A percentile compares a stretch with the other conserved stretches of the same genome.
Conservation (phyloP, 2,888 invertebrate genomes). For the Hirtodrosophila duncani region DNA sequence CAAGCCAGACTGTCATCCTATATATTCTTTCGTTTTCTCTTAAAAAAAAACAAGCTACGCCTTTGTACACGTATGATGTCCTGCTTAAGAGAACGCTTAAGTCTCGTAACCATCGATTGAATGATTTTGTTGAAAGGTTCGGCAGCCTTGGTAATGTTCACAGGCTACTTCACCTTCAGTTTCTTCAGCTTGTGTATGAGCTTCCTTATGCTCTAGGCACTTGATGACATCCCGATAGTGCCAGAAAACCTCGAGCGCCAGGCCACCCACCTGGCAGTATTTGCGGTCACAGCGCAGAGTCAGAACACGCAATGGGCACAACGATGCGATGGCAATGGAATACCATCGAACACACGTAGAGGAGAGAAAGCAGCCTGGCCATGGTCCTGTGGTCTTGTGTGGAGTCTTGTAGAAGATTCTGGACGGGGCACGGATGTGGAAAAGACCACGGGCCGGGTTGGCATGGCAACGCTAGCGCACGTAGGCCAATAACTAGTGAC, state of each 20-base stretch:
- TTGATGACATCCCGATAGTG: slow-evolving; percentile 98
- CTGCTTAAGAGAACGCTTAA: slow-evolving; percentile 55
- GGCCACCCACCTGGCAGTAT: slow-evolving; percentile 96
- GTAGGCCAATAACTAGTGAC: slow-evolving; percentile 98
- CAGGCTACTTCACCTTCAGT: slow-evolving; percentile 89
- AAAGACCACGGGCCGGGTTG: slow-evolving; percentile 98
- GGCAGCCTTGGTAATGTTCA: slow-evolving; percentile 88
- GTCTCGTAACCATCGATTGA: slow-evolving; percentile 89
- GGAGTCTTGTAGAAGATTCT: slow-evolving; percentile 99
- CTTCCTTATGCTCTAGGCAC: slow-evolving; percentile 93
- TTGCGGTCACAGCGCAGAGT: slow-evolving; percentile 97
- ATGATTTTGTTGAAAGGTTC: slow-evolving; percentile 92
- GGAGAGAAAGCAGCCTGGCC: slow-evolving; percentile 94
- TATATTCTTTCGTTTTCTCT: slow-evolving; percentile 61
- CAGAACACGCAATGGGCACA: slow-evolving; percentile 94
- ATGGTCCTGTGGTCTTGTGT: slow-evolving; percentile 96
- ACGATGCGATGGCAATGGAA: slow-evolving; percentile 97
- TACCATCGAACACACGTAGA: slow-evolving; percentile 96
- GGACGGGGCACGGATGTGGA: slow-evolving; percentile 98
- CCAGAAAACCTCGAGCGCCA: slow-evolving; percentile 99
- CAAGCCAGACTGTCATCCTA: too few relatives aligned
- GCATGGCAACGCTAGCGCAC: slow-evolving; percentile 98
- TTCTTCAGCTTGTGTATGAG: slow-evolving; percentile 83
- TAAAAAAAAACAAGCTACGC: slow-evolving; percentile 65
- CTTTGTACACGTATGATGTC: slow-evolving; percentile 26